Conservation (phyloP, 2,113 vertebrate genomes). For the Neogobius melanostomus region DNA sequence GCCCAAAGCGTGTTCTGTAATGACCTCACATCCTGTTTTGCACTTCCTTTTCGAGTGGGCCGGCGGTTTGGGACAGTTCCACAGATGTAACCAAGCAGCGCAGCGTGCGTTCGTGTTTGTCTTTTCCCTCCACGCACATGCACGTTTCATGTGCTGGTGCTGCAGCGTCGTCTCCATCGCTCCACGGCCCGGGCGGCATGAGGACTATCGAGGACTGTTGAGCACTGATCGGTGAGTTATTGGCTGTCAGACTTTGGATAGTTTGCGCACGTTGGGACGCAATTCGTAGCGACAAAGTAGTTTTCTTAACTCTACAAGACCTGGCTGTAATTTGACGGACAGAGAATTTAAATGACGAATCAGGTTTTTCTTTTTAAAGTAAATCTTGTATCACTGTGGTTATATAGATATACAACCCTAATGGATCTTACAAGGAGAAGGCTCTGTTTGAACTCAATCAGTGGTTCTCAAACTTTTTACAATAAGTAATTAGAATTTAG, state of each 20-base stretch:
- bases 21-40: constrained; percentile 68
- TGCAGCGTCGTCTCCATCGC: not conserved
- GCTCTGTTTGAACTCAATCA: too few species aligned
- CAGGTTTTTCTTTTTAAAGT: too few species aligned
- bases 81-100: constrained; percentile 1
- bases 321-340: not conserved
- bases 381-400: too few species aligned
- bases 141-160: constrained; percentile 2
- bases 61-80: constrained; percentile 59
- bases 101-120: constrained; percentile 34
- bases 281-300: not conserved
- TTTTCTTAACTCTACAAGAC: not conserved
- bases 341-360: too few species aligned
- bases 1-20: constrained; percentile 38
- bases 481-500: too few species aligned
- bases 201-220: not conserved
- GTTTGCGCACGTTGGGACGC: not conserved
- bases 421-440: too few species aligned
- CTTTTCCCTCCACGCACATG: constrained; percentile 3
- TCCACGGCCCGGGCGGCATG: not conserved
- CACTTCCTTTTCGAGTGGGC: constrained; percentile 39
- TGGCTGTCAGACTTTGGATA: not conserved
- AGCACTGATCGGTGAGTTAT: constrained; percentile 9
- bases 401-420: too few species aligned
- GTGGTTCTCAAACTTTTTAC: too few species aligned